These are phyloP conservation scores for Gymnothorax javanicus DNA, from an alignment of 2,797 vertebrate species.

Conservation along the genomic window DNA sequence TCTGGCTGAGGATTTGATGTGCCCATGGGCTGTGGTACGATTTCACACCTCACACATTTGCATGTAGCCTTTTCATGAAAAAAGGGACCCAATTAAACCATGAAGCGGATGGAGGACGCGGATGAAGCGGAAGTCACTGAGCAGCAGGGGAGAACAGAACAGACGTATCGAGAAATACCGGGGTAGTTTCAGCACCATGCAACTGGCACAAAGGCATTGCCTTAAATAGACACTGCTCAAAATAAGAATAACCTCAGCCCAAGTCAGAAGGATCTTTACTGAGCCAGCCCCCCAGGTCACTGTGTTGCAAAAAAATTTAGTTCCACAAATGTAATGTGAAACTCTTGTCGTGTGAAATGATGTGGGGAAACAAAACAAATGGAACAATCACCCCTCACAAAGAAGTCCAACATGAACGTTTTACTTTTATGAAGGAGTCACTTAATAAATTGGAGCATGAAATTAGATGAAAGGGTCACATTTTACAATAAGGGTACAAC, in stretches of 20 bases:
- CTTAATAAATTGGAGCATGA: too few species aligned
- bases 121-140: slow-evolving; percentile 3
- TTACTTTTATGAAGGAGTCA: too few species aligned
- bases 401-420: too few species aligned
- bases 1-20: slow-evolving; percentile 32
- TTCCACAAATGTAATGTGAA: not conserved
- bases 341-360: not conserved
- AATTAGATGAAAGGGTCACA: too few species aligned
- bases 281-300: not conserved
- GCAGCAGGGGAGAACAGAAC: not conserved
- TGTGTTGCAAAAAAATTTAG: not conserved
- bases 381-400: too few species aligned
- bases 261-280: not conserved
- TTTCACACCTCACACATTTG: slow-evolving; percentile 31
- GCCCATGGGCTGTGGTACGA: slow-evolving; percentile 16
- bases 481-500: too few species aligned
- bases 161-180: not conserved
- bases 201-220: not conserved
- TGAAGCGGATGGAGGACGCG: not conserved
- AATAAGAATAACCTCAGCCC: not conserved
- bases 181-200: not conserved
- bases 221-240: not conserved
- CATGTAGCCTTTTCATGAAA: slow-evolving; percentile 23
- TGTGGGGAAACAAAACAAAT: too few species aligned
- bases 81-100: slow-evolving; percentile 24